These are phyloP conservation scores for Prietella phreatophila DNA, from an alignment of 2,113 vertebrate species.

Conservation along the genomic window DNA sequence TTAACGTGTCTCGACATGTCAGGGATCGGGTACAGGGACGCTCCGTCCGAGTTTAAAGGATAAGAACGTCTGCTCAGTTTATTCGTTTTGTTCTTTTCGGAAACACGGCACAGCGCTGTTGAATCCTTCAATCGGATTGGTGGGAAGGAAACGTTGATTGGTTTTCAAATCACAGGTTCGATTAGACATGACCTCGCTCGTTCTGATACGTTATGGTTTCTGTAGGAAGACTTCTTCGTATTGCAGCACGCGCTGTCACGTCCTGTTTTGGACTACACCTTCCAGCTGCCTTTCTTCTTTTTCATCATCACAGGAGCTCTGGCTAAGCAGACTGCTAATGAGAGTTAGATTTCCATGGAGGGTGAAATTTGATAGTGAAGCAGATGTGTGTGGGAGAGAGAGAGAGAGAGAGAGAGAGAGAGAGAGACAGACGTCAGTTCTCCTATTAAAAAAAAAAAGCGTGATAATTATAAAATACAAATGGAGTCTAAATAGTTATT, in stretches of 20 bases:
- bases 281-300: not conserved
- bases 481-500: not conserved
- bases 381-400: not conserved
- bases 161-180: not conserved
- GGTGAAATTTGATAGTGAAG: constrained; percentile 11
- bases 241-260: not conserved
- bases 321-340: constrained; percentile 6
- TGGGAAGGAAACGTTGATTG: not conserved
- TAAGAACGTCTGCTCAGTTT: not conserved
- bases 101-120: not conserved
- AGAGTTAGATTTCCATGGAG: constrained; percentile 7
- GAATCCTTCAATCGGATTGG: not conserved
- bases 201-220: not conserved
- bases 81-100: too few species aligned
- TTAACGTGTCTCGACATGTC: not conserved
- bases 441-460: not conserved
- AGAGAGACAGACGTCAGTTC: not conserved
- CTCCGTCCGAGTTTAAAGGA: not conserved
- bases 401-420: too few species aligned
- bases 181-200: not conserved
- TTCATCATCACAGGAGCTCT: not conserved
- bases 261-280: not conserved
- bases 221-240: not conserved
- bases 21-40: not conserved
- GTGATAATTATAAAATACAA: not conserved